Percentiles rank a stretch among this genome's conserved stretches.
Evolutionary conservation across 53 echinoderm and acorn worm species (phyloP).

Genomic region (Temnopleurus reevesii): DNA sequence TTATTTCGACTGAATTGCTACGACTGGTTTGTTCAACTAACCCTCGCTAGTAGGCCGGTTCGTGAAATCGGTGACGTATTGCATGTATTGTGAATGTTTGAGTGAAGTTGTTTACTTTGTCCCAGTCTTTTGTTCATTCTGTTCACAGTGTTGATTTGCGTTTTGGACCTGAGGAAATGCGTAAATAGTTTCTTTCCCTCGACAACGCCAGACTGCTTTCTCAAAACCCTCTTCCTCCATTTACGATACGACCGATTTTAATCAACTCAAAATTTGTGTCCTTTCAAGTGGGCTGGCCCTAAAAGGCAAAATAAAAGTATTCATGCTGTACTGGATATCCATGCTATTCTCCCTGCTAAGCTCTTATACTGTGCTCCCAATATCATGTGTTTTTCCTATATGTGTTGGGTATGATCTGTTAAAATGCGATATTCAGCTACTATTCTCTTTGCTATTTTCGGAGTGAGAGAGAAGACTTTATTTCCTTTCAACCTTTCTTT

Average conservation of each 20-base stretch:
- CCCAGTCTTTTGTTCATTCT: too few relatives aligned
- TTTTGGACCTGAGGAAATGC: slow-evolving; percentile 11
- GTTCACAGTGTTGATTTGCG: too few relatives aligned
- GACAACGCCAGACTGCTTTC: not conserved
- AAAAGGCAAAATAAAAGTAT: not conserved
- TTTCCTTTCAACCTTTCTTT: too few relatives aligned
- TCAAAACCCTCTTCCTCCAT: not conserved
- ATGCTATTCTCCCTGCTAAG: not conserved
- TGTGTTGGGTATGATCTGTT: not conserved
- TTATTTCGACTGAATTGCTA: too few relatives aligned
- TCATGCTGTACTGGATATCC: not conserved
- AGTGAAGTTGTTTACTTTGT: too few relatives aligned
- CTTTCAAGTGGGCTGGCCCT: not conserved
- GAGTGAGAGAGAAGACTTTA: too few relatives aligned
- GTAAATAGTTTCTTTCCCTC: slow-evolving; percentile 34
- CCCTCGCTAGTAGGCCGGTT: too few relatives aligned
- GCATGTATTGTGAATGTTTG: too few relatives aligned
- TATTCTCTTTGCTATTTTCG: too few relatives aligned
- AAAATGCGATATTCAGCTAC: too few relatives aligned
- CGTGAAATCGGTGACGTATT: too few relatives aligned
- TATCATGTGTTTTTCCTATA: not conserved
- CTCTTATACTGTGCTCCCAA: not conserved
- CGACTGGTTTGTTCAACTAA: too few relatives aligned
- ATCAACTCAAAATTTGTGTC: slow-evolving; percentile 30
- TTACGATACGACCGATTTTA: not conserved